Conservation (phyloP, 2,888 invertebrate species). For the Cephus sareptanus region DNA sequence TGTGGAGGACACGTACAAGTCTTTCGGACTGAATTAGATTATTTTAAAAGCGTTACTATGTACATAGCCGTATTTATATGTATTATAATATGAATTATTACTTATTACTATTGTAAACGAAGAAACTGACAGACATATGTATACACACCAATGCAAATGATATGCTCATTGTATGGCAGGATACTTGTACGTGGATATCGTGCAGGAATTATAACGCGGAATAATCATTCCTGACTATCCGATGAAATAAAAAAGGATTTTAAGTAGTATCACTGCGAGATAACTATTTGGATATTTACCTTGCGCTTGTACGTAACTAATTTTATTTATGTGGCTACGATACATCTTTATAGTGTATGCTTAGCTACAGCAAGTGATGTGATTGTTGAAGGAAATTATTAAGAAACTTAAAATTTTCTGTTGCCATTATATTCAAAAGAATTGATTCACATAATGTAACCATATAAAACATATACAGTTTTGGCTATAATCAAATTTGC, state of each 20-base stretch:
- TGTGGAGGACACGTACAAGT: background rate
- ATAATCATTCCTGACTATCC: background rate
- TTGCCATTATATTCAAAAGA: background rate
- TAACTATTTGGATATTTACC: background rate
- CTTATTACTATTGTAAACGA: conserved; percentile 9
- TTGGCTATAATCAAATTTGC: background rate
- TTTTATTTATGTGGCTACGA: background rate
- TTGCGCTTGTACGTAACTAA: background rate
- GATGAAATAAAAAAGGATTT: background rate
- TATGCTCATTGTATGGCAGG: background rate
- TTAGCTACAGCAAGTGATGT: background rate
- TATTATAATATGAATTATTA: conserved; percentile 22
- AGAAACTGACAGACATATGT: background rate
- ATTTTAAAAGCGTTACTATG: conserved; percentile 24
- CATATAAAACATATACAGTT: background rate
- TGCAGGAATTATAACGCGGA: background rate
- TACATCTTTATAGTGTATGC: background rate
- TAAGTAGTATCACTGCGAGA: background rate
- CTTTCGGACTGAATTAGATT: conserved; percentile 12
- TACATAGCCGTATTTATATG: conserved; percentile 33
- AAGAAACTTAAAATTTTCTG: background rate
- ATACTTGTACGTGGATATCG: background rate
- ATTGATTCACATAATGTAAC: background rate
- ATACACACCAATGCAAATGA: background rate
- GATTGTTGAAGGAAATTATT: background rate